Evolutionary conservation across 1,140 invertebrate species (phyloP).

Genomic region (Drosophila lacteicornis): DNA sequence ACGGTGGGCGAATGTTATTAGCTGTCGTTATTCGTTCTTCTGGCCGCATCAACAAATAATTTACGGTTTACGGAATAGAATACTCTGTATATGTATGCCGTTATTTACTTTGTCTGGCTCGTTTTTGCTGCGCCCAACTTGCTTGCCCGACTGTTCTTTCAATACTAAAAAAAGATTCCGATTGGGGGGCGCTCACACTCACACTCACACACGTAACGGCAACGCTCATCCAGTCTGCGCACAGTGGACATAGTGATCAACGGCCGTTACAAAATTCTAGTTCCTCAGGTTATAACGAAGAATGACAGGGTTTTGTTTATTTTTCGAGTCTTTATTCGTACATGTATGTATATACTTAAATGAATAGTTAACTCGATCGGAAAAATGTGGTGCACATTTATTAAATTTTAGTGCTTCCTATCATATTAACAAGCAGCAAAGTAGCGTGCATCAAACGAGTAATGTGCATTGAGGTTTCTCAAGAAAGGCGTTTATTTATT

Average conservation of each 20-base stretch:
- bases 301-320: background rate
- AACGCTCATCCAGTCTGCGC: constrained; percentile 36
- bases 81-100: constrained; percentile 20
- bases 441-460: constrained; percentile 5
- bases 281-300: background rate
- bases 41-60: constrained; percentile 33
- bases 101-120: constrained; percentile 56
- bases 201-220: constrained; percentile 23
- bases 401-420: constrained; percentile 10
- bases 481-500: background rate
- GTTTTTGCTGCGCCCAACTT: constrained; percentile 54
- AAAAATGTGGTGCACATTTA: constrained; percentile 12
- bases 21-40: constrained; percentile 4
- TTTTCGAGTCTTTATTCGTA: background rate
- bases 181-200: constrained; percentile 39
- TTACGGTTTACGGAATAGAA: constrained; percentile 22
- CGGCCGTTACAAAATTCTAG: constrained; percentile 3
- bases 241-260: constrained; percentile 13
- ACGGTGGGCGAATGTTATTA: constrained; percentile 18
- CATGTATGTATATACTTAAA: background rate
- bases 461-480: background rate
- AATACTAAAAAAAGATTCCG: constrained; percentile 58
- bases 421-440: constrained; percentile 5
- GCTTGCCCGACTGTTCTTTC: constrained; percentile 58
- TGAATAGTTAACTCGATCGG: background rate